phyloP scores from a whole-genome alignment of 1,140 invertebrate genomes.

The Drosophila ercepeae region DNA sequence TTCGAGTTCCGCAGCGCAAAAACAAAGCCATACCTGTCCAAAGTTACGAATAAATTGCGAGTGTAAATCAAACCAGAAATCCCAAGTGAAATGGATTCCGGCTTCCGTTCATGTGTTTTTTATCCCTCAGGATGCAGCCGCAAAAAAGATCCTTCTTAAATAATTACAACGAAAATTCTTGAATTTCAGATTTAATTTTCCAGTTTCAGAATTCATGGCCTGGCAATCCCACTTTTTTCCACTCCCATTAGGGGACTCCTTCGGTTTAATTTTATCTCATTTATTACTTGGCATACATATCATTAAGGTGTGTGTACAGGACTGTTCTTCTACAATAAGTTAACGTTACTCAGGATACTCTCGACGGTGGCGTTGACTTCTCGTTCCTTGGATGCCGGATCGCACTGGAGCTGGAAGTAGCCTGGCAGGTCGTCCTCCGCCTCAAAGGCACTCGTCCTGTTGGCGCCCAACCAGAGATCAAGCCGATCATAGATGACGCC shows the following conservation, averaged over 20 bases:
- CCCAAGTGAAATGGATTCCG: conserved; percentile 3
- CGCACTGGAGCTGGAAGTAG: conserved; percentile 74
- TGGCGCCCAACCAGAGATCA: conserved; percentile 86
- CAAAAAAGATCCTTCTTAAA: background rate
- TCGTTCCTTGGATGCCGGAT: conserved; percentile 19
- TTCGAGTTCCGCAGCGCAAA: conserved; percentile 6
- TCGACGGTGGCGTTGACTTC: conserved; percentile 63
- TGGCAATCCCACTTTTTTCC: no score
- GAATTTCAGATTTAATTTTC: background rate
- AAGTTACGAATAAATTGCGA: conserved; percentile 26
- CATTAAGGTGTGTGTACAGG: conserved; percentile 3
- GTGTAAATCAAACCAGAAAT: conserved; percentile 17
- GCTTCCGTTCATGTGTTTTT: background rate
- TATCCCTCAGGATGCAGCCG: background rate
- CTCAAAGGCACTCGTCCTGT: conserved; percentile 59
- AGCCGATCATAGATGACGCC: conserved; percentile 97
- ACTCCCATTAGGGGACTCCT: background rate
- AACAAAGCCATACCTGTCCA: conserved; percentile 26
- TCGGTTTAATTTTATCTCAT: conserved; percentile 7
- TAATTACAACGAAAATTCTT: background rate
- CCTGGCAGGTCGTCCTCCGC: conserved; percentile 69
- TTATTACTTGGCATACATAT: conserved; percentile 53
- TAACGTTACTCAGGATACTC: conserved; percentile 78
- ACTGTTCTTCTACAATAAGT: conserved; percentile 56
- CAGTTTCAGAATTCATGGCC: no score